Conservation (phyloP, 1,140 invertebrate species). For the Idris sp. region DNA sequence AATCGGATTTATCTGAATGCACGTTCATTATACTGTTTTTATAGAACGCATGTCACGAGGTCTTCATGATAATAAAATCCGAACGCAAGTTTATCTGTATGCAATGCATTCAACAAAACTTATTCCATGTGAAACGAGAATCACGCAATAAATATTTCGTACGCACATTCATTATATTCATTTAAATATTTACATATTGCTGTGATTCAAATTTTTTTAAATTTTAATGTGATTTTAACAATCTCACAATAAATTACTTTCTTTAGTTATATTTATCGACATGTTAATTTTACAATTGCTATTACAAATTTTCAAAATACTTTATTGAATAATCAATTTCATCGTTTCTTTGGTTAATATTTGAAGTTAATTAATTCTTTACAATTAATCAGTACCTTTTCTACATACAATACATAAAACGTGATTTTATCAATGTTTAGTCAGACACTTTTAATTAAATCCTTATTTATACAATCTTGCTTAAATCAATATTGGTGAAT, state of each 20-base stretch:
- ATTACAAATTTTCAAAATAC: too few relatives aligned
- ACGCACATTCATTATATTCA: slow-evolving; percentile 40
- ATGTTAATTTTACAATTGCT: too few relatives aligned
- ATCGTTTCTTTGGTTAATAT: too few relatives aligned
- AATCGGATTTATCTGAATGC: slow-evolving; percentile 56
- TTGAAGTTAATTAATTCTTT: too few relatives aligned
- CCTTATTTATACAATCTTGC: not conserved
- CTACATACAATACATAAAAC: too few relatives aligned
- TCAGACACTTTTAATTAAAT: slow-evolving; percentile 3
- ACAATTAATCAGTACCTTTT: too few relatives aligned
- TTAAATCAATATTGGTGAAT: not conserved
- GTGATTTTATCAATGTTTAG: slow-evolving; percentile 19
- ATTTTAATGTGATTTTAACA: too few relatives aligned
- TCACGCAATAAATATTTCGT: slow-evolving; percentile 43
- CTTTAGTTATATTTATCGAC: too few relatives aligned
- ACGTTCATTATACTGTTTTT: slow-evolving; percentile 59
- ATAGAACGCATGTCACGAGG: slow-evolving; percentile 55
- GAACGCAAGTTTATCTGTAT: slow-evolving; percentile 48
- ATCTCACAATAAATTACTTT: too few relatives aligned
- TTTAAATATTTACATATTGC: slow-evolving; percentile 43
- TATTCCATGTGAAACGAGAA: slow-evolving; percentile 47
- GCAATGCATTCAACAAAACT: slow-evolving; percentile 17
- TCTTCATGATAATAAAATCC: slow-evolving; percentile 47
- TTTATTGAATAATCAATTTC: too few relatives aligned
- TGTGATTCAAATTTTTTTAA: too few relatives aligned